These are phyloP conservation scores for Gymnoscopelus microlampas DNA, from an alignment of 2,797 vertebrate species.

Conservation along the genomic window DNA sequence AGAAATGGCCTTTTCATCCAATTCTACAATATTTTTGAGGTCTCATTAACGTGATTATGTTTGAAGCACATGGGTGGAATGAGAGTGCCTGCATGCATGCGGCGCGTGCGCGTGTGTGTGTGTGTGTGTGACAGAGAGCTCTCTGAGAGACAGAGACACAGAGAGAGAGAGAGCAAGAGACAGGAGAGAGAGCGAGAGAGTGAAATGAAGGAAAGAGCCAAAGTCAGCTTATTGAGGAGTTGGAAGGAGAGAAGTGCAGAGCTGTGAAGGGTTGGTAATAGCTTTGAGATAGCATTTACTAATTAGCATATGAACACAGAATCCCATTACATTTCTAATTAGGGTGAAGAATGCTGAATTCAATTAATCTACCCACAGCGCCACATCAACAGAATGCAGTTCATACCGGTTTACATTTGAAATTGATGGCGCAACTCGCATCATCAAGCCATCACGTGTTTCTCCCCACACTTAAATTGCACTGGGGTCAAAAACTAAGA, in stretches of 20 bases:
- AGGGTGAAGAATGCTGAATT: constrained; percentile 43
- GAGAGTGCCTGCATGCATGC: too few relatives aligned
- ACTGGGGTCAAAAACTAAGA: too few relatives aligned
- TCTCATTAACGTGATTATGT: constrained; percentile 21
- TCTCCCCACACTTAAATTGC: too few relatives aligned
- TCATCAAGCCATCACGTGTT: too few relatives aligned
- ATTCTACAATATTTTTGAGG: not conserved
- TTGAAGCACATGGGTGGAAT: not conserved
- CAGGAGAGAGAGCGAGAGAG: not conserved
- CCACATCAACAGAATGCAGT: constrained; percentile 11
- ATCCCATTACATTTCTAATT: constrained; percentile 30
- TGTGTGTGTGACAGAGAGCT: too few relatives aligned
- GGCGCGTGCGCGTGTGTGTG: too few relatives aligned
- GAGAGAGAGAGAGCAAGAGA: not conserved
- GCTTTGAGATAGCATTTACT: constrained; percentile 30
- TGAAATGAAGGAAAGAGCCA: too few relatives aligned
- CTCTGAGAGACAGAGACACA: not conserved
- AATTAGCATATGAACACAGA: constrained; percentile 55
- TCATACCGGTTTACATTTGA: too few relatives aligned
- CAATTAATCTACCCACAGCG: constrained; percentile 20
- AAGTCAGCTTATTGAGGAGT: too few relatives aligned
- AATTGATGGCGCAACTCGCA: too few relatives aligned
- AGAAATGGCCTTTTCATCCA: not conserved
- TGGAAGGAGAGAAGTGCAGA: too few relatives aligned
- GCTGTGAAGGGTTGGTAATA: not conserved